Conservation (phyloP, 2,797 vertebrate genomes). For the Alca torda region DNA sequence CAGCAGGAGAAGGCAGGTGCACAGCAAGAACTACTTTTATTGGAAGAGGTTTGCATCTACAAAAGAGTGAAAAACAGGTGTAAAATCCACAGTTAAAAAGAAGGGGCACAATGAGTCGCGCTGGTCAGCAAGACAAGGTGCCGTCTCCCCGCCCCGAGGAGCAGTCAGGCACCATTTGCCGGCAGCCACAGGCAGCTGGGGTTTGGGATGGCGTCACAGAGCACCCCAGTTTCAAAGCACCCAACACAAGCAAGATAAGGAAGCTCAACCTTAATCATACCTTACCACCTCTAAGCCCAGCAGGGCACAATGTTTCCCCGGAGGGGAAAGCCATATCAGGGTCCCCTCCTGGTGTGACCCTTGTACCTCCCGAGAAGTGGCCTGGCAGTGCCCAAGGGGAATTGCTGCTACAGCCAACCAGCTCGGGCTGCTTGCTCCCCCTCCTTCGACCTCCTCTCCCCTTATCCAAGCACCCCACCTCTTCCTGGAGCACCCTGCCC, state of each 20-base stretch:
- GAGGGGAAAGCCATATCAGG: accelerated
- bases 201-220: background rate
- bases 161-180: conserved; percentile 2
- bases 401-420: background rate
- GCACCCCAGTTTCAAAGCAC: background rate
- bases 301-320: accelerated
- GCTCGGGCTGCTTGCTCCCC: accelerated
- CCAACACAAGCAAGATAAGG: background rate
- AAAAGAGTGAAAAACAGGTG: conserved; percentile 69
- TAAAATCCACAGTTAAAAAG: conserved; percentile 66
- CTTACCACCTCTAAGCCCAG: background rate
- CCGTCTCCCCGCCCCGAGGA: background rate
- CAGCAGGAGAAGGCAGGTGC: background rate
- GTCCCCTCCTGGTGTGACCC: background rate
- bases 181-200: background rate
- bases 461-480: background rate
- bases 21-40: conserved; percentile 67
- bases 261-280: background rate
- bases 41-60: conserved; percentile 65
- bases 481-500: background rate
- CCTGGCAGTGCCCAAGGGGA: background rate
- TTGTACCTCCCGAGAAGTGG: background rate
- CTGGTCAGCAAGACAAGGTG: background rate
- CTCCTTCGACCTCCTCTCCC: background rate
- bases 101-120: background rate